Conservation (phyloP, 2,113 vertebrate genomes). For the Laticauda colubrina region DNA sequence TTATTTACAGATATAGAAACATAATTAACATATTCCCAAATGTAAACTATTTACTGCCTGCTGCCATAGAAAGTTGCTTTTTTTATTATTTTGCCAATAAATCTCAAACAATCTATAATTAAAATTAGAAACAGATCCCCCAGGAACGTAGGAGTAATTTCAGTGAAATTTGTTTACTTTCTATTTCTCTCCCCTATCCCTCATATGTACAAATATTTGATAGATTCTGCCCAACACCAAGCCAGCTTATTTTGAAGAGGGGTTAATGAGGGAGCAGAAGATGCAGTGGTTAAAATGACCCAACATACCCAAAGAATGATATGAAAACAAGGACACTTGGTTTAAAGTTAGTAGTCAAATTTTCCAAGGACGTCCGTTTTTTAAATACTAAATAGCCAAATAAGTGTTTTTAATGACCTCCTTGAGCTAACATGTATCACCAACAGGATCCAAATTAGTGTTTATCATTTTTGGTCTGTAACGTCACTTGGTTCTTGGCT, state of each 20-base stretch:
- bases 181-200: background rate
- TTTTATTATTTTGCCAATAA: background rate
- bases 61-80: background rate
- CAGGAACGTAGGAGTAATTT: background rate
- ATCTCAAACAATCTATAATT: background rate
- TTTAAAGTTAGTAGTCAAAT: conserved; percentile 99
- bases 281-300: conserved; percentile 84
- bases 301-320: conserved; percentile 83
- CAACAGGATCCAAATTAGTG: conserved; percentile 79
- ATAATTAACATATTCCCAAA: background rate
- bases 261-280: conserved; percentile 83
- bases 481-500: conserved; percentile 99
- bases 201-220: background rate
- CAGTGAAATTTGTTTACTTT: background rate
- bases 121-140: background rate
- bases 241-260: conserved; percentile 77
- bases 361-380: conserved; percentile 98
- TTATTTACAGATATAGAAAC: background rate
- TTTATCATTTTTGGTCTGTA: conserved; percentile 73
- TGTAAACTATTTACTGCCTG: background rate
- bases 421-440: conserved; percentile 81
- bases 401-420: conserved; percentile 80
- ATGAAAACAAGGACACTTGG: conserved; percentile 86
- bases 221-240: conserved; percentile 67
- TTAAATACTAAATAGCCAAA: conserved; percentile 84